Evolutionary conservation across 2,113 vertebrate genomes (phyloP).

Genomic region (Tachysurus vachellii): DNA sequence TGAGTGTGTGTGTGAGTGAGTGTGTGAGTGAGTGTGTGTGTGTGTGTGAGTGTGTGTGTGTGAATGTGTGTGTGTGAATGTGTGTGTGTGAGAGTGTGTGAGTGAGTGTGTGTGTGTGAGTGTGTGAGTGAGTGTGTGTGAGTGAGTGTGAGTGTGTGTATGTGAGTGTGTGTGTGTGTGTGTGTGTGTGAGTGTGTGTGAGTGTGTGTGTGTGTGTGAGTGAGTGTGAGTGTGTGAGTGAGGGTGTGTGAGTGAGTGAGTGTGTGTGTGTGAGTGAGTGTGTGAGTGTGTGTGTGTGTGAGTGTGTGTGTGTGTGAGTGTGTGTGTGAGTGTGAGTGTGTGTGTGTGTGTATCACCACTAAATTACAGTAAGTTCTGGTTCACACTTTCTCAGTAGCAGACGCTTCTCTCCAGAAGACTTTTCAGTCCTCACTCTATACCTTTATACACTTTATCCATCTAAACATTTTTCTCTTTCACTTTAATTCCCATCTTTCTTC

Average conservation of each 20-base stretch:
- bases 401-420: background rate
- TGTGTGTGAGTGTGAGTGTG: background rate
- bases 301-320: background rate
- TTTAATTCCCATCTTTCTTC: background rate
- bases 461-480: background rate
- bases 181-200: background rate
- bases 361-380: background rate
- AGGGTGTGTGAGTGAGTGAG: background rate
- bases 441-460: background rate
- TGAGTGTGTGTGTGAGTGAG: background rate
- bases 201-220: background rate
- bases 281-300: background rate
- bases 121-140: background rate
- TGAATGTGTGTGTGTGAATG: background rate
- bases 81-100: too few relatives aligned
- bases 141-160: too few relatives aligned
- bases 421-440: background rate
- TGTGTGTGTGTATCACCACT: background rate
- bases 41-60: too few relatives aligned
- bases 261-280: background rate
- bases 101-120: too few relatives aligned
- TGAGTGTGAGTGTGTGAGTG: background rate
- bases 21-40: background rate
- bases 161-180: background rate
- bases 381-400: background rate